Conservation (phyloP, 2,797 vertebrate genomes). For the Trachurus trachurus region DNA sequence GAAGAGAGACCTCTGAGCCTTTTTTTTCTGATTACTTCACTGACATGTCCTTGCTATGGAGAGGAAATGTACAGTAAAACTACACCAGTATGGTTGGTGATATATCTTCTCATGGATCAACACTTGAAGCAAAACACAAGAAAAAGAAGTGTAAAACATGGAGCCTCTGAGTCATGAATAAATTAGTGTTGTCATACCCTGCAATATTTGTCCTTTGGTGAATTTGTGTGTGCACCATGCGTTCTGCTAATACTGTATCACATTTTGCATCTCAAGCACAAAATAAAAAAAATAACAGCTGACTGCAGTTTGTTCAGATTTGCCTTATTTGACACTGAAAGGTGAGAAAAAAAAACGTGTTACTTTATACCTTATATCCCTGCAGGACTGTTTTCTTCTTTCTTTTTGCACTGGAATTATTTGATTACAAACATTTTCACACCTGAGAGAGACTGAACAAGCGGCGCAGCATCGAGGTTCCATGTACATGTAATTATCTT, state of each 20-base stretch:
- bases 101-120: too few relatives aligned
- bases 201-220: constrained; percentile 15
- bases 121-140: too few relatives aligned
- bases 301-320: constrained; percentile 1
- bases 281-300: not conserved
- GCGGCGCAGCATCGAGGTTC: not conserved
- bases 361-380: not conserved
- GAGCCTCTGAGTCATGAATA: constrained; percentile 6
- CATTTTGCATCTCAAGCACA: not conserved
- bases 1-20: too few relatives aligned
- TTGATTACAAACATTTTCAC: constrained; percentile 39
- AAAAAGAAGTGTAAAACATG: too few relatives aligned
- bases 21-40: too few relatives aligned
- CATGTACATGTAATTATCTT: constrained; percentile 29
- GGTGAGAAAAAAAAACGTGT: not conserved
- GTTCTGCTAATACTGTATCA: not conserved
- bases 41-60: too few relatives aligned
- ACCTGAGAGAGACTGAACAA: constrained; percentile 15
- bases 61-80: too few relatives aligned
- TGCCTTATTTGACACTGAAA: constrained; percentile 21
- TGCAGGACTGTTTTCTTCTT: not conserved
- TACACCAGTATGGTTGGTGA: too few relatives aligned
- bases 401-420: not conserved
- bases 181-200: constrained; percentile 26
- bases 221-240: not conserved